Base-by-base conservation (phyloP, 2,113 vertebrate genomes). In the Lanius ludovicianus region DNA sequence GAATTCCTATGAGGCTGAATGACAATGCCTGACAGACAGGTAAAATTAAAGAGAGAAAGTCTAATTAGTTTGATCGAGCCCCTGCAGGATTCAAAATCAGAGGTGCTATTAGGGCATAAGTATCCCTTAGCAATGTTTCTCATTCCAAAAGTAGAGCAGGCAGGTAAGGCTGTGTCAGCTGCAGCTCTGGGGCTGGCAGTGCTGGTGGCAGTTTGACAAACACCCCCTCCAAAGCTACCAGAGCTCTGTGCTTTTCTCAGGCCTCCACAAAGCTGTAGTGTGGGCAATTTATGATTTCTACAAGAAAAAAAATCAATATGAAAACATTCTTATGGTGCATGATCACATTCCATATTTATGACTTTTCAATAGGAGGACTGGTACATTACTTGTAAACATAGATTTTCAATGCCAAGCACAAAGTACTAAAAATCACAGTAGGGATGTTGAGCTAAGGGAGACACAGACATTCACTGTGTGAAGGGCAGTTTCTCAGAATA, bases 11-110 rank as follows among this genome's bases (percentile, higher is more conserved):
- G 87, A 88, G 88, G 20, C 52, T 79, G 69, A 60, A 86, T 53
- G 60, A 87, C 89, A 89, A 62, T 56, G 49, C 53, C 67, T 93
- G 88, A 90, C 37, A 93, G 80, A 63, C 49, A 65, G 89, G 68
- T 71, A 86, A 92, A 94, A 92, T 83, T 59, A 75, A 93, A 89
- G 64, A 76, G 90, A 84, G 71, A 20, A 87, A 91, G 41, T 68
- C 90, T 89, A 96, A 92, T 89, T 82, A 92, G 89, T 41, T 49
- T 86, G 91, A 93, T 86, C 11, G 13, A 53, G 28, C 39, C 86
- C 60, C 68, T 56, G 37, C 25, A 95, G 95, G 64, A 93, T 90
- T 86, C 69, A 63, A 62, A 84, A 73, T 5, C 33, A 23, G 68
- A 84, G 49, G 64, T 63, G 60, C 37, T 84, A 11, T 41, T 69